A percentile compares a stretch with the other conserved stretches of the same genome.
These are phyloP conservation scores for Bombycilla garrulus DNA, from an alignment of 2,113 vertebrate species.

Conservation along the genomic window DNA sequence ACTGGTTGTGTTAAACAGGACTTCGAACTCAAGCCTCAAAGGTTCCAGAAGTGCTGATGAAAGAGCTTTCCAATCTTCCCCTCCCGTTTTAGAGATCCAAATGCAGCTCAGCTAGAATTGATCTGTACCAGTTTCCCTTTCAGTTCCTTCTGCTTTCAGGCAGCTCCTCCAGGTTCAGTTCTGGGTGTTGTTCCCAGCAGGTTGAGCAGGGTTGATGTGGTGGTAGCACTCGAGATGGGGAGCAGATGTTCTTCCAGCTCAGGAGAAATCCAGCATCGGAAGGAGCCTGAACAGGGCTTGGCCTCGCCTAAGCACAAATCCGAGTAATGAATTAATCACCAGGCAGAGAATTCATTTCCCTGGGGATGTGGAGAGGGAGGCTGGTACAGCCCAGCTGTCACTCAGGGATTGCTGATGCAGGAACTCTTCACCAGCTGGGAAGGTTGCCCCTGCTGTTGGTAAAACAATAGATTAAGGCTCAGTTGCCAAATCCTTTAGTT, in stretches of 20 bases:
- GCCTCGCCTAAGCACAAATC: constrained; percentile 33
- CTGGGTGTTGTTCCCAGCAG: not conserved
- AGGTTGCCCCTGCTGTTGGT: not conserved
- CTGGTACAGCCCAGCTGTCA: not conserved
- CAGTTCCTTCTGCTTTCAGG: not conserved
- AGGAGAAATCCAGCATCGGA: not conserved
- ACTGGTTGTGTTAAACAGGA: not conserved
- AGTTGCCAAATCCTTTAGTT: not conserved
- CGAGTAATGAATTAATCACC: constrained; percentile 6
- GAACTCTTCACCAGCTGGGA: not conserved
- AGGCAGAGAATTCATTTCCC: constrained; percentile 15
- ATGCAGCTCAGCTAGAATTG: not conserved
- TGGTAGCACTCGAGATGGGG: not conserved
- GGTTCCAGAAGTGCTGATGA: not conserved
- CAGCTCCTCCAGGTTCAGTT: not conserved
- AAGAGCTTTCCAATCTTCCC: not conserved
- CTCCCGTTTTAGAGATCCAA: not conserved
- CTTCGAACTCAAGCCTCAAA: not conserved
- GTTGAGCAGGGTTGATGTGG: not conserved
- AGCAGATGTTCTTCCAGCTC: not conserved
- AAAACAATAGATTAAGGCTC: not conserved
- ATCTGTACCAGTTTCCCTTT: not conserved
- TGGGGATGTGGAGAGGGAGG: not conserved
- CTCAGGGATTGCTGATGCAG: constrained; percentile 21
- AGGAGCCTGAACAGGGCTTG: not conserved